Conservation (phyloP, 2,888 invertebrate species). For the Ariolimax columbianus region DNA sequence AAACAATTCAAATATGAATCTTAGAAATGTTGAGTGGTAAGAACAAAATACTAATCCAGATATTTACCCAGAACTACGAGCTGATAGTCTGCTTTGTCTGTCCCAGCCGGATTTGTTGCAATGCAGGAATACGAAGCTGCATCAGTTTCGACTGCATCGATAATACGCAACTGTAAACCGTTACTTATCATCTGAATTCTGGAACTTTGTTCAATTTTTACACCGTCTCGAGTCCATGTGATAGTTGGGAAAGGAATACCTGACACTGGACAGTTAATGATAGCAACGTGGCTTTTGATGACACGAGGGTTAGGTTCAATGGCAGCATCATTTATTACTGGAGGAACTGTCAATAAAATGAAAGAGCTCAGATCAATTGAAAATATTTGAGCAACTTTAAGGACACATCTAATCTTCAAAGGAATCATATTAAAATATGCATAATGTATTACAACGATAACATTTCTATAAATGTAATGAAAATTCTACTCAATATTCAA, state of each 20-base stretch:
- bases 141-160: constrained; percentile 61
- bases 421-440: no score
- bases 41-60: background rate
- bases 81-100: constrained; percentile 65
- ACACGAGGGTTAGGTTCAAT: constrained; percentile 74
- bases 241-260: constrained; percentile 79
- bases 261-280: constrained; percentile 78
- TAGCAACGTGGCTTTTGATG: constrained; percentile 71
- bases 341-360: constrained; percentile 72
- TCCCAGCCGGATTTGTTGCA: constrained; percentile 76
- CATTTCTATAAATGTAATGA: no score
- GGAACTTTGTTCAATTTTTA: constrained; percentile 48
- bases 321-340: constrained; percentile 75
- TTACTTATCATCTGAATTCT: constrained; percentile 53
- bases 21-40: background rate
- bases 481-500: no score
- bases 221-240: constrained; percentile 76
- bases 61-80: constrained; percentile 72
- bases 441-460: no score
- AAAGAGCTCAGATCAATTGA: no score
- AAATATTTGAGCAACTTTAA: no score
- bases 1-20: background rate
- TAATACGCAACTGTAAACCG: constrained; percentile 66
- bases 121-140: constrained; percentile 71
- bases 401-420: no score